Percentiles rank a stretch among this genome's conserved stretches.
Conservation (phyloP, 2,888 invertebrate genomes). For the Pristionchus maxplancki region DNA sequence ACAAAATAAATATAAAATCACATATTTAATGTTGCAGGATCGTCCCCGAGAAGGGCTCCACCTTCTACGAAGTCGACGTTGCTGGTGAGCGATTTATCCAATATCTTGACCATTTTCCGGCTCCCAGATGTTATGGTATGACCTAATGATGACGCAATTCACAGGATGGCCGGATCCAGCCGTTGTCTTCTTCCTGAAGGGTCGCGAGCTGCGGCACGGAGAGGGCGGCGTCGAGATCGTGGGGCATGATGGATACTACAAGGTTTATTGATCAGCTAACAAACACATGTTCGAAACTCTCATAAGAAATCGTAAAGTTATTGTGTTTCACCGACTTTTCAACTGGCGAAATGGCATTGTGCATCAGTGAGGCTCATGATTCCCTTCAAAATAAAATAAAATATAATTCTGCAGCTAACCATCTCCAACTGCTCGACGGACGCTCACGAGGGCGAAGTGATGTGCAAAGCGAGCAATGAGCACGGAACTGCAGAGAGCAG, state of each 20-base stretch:
- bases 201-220: constrained; percentile 69
- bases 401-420: constrained; percentile 57
- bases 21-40: constrained; percentile 25
- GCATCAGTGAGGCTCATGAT: too few relatives aligned
- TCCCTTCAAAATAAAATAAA: not conserved
- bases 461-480: constrained; percentile 78
- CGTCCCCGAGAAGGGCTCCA: constrained; percentile 78
- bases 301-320: too few relatives aligned
- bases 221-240: constrained; percentile 72
- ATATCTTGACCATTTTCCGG: too few relatives aligned
- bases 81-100: constrained; percentile 39
- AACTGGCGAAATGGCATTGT: not conserved
- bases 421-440: constrained; percentile 68
- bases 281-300: too few relatives aligned
- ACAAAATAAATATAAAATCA: not conserved
- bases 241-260: constrained; percentile 71
- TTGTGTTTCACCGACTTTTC: not conserved
- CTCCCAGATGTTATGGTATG: not conserved
- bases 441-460: constrained; percentile 79
- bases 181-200: constrained; percentile 74
- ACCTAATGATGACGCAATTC: not conserved
- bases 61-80: constrained; percentile 81
- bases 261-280: not conserved
- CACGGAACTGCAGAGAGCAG: constrained; percentile 83
- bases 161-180: constrained; percentile 73